These are phyloP conservation scores for Telmatochromis sp. DNA, from an alignment of 2,113 vertebrate species.

Conservation along the genomic window DNA sequence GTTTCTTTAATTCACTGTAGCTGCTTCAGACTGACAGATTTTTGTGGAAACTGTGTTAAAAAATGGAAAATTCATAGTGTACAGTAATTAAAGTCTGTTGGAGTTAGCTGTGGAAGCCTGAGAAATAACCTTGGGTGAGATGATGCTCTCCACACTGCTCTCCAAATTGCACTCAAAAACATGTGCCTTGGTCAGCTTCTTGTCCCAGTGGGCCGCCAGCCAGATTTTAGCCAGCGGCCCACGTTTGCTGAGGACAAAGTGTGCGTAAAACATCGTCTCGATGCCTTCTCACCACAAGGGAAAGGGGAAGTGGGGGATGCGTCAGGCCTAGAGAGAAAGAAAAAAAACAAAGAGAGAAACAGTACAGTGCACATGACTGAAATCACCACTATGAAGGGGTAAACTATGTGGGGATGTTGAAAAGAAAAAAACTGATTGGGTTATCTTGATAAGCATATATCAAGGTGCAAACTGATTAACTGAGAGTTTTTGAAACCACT, in stretches of 20 bases:
- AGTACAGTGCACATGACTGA: background rate
- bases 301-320: background rate
- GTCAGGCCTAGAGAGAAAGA: background rate
- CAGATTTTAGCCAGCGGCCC: slow-evolving; percentile 98
- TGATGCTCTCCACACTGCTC: slow-evolving; percentile 97
- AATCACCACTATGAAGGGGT: background rate
- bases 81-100: background rate
- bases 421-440: background rate
- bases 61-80: background rate
- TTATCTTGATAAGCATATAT: background rate
- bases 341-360: background rate
- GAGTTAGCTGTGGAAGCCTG: background rate
- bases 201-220: slow-evolving; percentile 98
- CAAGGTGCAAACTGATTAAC: background rate
- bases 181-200: slow-evolving; percentile 98
- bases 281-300: slow-evolving; percentile 52
- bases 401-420: background rate
- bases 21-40: background rate
- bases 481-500: background rate
- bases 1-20: background rate
- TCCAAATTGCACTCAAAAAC: slow-evolving; percentile 97
- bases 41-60: background rate
- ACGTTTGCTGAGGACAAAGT: slow-evolving; percentile 97
- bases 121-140: slow-evolving; percentile 86
- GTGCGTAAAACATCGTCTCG: slow-evolving; percentile 92